These are phyloP conservation scores for Ctenopoma multispine DNA, from an alignment of 2,797 vertebrate genomes.

Conservation along the genomic window DNA sequence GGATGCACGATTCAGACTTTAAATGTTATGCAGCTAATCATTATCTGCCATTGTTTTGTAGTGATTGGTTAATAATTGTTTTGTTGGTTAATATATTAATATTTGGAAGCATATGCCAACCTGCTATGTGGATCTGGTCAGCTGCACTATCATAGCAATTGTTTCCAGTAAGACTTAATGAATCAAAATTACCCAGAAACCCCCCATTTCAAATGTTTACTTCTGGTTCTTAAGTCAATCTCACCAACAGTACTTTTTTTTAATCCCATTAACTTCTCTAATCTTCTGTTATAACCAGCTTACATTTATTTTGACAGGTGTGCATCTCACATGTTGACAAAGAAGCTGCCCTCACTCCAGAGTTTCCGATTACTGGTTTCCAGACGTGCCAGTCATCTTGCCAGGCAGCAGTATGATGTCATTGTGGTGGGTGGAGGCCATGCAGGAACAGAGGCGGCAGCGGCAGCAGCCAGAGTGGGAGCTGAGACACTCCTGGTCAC, in stretches of 20 bases:
- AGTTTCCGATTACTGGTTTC: constrained; percentile 43
- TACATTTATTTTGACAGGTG: constrained; percentile 47
- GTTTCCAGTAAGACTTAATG: background rate
- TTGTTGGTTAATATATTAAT: too few relatives aligned
- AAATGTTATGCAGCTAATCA: too few relatives aligned
- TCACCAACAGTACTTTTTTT: background rate
- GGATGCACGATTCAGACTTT: too few relatives aligned
- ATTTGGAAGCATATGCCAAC: too few relatives aligned
- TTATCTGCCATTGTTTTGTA: too few relatives aligned
- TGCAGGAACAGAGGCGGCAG: constrained; percentile 86
- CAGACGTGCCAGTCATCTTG: constrained; percentile 57
- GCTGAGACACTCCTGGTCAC: constrained; percentile 91
- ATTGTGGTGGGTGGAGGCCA: constrained; percentile 88
- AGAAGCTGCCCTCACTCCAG: constrained; percentile 62
- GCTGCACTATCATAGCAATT: too few relatives aligned
- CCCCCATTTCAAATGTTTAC: background rate
- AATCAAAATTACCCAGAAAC: background rate
- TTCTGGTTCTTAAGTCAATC: background rate
- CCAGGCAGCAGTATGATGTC: constrained; percentile 81
- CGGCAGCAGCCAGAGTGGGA: constrained; percentile 87
- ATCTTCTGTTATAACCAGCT: background rate
- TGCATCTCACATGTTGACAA: constrained; percentile 72
- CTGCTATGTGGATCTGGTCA: background rate
- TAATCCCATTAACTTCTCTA: background rate
- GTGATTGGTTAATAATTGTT: too few relatives aligned